phyloP scores from a whole-genome alignment of 2,113 vertebrate species.

The Narcine bancroftii region DNA sequence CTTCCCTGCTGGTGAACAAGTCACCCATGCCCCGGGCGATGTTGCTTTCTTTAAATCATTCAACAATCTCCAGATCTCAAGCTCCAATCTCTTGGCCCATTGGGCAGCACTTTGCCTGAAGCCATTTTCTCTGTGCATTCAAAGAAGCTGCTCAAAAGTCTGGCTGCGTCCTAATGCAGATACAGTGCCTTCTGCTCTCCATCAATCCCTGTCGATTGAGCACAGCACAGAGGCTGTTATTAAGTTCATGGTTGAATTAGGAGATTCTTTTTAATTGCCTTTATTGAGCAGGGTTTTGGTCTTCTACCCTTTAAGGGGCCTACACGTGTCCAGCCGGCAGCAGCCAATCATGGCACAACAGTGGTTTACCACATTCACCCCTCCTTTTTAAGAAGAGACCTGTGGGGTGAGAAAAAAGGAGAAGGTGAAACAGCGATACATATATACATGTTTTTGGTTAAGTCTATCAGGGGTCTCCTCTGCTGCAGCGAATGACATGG shows the following conservation, averaged over 20 bases:
- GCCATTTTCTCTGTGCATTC: not conserved
- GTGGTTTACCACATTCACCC: too few relatives aligned
- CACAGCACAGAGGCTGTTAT: not conserved
- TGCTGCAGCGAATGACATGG: too few relatives aligned
- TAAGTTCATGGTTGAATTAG: not conserved
- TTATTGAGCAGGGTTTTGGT: not conserved
- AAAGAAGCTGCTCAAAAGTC: constrained; percentile 4
- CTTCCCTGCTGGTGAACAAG: not conserved
- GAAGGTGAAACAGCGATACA: too few relatives aligned
- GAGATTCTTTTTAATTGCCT: not conserved
- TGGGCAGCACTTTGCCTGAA: not conserved
- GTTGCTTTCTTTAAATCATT: not conserved
- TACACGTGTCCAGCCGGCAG: not conserved
- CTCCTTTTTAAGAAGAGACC: too few relatives aligned
- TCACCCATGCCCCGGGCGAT: not conserved
- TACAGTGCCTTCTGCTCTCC: not conserved
- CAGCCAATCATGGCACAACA: too few relatives aligned
- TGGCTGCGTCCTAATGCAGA: not conserved
- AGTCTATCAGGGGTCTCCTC: too few relatives aligned
- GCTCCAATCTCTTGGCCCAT: not conserved
- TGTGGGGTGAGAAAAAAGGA: too few relatives aligned
- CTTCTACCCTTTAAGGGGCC: not conserved
- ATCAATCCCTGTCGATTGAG: not conserved
- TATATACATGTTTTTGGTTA: too few relatives aligned
- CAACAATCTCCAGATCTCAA: not conserved